Base-by-base conservation (phyloP, 2,888 invertebrate species). In the Microctonus hyperodae region DNA sequence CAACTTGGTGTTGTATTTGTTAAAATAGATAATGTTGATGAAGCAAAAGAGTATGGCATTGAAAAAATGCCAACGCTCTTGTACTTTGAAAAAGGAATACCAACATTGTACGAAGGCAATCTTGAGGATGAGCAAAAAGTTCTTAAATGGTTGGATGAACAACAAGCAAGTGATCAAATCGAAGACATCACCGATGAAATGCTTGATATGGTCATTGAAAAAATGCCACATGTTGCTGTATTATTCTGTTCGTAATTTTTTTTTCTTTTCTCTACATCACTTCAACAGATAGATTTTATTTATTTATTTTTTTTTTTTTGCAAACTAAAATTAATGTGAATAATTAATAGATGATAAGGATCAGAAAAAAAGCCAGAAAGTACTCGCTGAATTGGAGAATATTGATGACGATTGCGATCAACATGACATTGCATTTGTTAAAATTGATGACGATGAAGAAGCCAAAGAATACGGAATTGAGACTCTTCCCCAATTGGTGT, bases 141-240 rank as follows among this genome's bases (percentile, higher is more conserved):
- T 20, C 85, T 96, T 0, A 90, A 89, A 75, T 96, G 96, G 96
- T 88, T 96, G 28, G 91, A 90, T 75, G 90, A 93, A 76, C 96
- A 96, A 82, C 88, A 90, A 51, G 93, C 92, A 76, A 91, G 89
- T 75, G 96, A 96, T 83, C 94, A 96, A 86, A 96, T 96, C 75
- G 96, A 96, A 86, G 96, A 96, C 79, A 92, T 96, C 65, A 96
- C 95, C 20, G 95, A 96, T 83, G 95, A 96, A 87, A 95, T 96
- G 95, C 87, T 96, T 72, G 95, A 95, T 81, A 88, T 94, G 80
- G 91, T 96, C 74, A 92, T 96, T 75, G 91, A 91, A 69, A 94
- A 93, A 86, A 93, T 94, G 90, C 91, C 91, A 7, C 91, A 93
- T 82, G 94, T 96, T 73, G 96, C 95, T 58, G 96, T 95, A 63